These are phyloP conservation scores for Cheirogaleus medius DNA, from an alignment of 2,113 vertebrate species.

Conservation along the genomic window DNA sequence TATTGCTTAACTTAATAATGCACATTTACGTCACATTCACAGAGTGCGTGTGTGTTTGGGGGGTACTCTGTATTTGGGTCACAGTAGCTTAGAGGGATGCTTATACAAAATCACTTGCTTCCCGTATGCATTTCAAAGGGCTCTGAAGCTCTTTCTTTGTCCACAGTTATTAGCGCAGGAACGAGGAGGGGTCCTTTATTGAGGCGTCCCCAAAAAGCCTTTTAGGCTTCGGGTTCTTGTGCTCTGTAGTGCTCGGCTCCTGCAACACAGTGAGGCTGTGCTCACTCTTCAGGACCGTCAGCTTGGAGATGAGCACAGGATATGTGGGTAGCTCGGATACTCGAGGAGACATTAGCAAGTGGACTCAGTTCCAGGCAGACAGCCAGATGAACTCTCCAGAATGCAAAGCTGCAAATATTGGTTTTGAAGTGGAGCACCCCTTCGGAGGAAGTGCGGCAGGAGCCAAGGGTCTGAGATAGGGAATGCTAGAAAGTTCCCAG, in stretches of 20 bases:
- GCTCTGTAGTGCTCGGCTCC: neutral
- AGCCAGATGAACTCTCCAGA: neutral
- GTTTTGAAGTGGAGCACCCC: neutral
- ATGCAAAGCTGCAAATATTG: neutral
- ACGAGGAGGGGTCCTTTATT: neutral
- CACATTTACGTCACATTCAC: neutral
- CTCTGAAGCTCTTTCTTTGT: neutral
- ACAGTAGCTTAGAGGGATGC: neutral
- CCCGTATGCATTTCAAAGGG: neutral
- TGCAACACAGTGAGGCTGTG: rapidly evolving
- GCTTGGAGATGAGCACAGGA: neutral
- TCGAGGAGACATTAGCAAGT: neutral
- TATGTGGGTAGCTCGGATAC: no score
- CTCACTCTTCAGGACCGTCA: neutral
- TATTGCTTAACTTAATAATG: neutral
- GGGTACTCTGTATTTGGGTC: neutral
- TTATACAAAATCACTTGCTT: neutral
- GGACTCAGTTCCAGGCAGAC: neutral
- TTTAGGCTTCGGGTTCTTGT: neutral
- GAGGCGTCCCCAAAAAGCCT: neutral
- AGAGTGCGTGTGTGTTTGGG: no score
- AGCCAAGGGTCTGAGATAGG: no score
- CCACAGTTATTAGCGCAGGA: no score
- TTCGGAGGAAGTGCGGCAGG: rapidly evolving
- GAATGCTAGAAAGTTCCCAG: neutral